Conservation (phyloP, 2,797 vertebrate genomes). For the Tamandua tetradactyla region DNA sequence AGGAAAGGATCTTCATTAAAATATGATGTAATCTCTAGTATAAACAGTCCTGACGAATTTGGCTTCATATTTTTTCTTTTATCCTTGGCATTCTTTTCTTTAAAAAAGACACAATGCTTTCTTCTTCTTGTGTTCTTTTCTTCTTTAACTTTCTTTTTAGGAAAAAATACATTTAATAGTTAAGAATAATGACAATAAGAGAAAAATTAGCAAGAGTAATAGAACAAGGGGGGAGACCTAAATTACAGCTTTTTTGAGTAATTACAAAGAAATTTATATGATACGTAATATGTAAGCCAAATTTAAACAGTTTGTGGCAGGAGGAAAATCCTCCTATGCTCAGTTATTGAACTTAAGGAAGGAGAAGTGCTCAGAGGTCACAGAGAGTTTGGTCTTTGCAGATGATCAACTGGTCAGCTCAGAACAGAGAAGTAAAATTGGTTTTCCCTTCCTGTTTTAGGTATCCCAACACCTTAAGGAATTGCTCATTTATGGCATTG, state of each 20-base stretch:
- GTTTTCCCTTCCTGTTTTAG: not conserved
- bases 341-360: not conserved
- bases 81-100: not conserved
- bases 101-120: not conserved
- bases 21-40: constrained; percentile 22
- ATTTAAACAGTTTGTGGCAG: not conserved
- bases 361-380: not conserved
- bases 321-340: not conserved
- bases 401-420: not conserved
- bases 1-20: constrained; percentile 53
- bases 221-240: not conserved
- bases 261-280: not conserved
- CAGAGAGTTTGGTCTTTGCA: not conserved
- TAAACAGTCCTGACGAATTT: constrained; percentile 8
- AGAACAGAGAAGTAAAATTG: not conserved
- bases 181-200: not conserved
- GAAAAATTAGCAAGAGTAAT: not conserved
- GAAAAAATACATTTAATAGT: not conserved
- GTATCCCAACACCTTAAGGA: not conserved
- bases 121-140: not conserved
- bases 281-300: not conserved
- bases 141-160: constrained; percentile 16
- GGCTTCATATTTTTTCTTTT: not conserved
- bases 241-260: not conserved
- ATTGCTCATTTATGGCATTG: not conserved